phyloP scores from a whole-genome alignment of 1,140 invertebrate species.

The Pinna nobilis region DNA sequence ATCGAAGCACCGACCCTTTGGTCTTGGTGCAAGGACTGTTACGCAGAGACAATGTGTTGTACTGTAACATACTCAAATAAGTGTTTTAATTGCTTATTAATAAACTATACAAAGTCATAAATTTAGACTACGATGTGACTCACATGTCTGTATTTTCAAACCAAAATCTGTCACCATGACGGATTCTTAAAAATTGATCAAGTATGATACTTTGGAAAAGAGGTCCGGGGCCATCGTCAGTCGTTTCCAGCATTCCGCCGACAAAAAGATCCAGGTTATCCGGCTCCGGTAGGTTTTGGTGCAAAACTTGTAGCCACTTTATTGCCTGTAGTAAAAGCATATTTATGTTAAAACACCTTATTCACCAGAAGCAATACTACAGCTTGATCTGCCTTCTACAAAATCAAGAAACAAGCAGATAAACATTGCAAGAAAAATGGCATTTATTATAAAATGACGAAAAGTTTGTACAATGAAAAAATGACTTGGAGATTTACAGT shows the following conservation, averaged over 20 bases:
- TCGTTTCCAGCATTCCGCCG: constrained; percentile 93
- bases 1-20: too few species aligned
- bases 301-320: constrained; percentile 75
- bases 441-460: too few species aligned
- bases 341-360: too few species aligned
- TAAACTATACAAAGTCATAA: neutral
- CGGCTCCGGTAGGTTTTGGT: constrained; percentile 77
- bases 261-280: constrained; percentile 88
- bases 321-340: neutral
- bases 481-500: too few species aligned
- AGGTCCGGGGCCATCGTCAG: constrained; percentile 81
- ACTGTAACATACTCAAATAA: too few species aligned
- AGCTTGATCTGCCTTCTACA: too few species aligned
- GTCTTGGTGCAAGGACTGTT: too few species aligned
- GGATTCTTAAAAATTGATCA: constrained; percentile 92
- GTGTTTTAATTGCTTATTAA: neutral
- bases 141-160: constrained; percentile 88
- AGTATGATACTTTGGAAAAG: constrained; percentile 91
- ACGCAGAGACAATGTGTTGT: too few species aligned
- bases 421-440: too few species aligned
- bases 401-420: too few species aligned
- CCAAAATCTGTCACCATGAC: constrained; percentile 98
- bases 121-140: constrained; percentile 76
- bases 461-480: too few species aligned
- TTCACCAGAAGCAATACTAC: too few species aligned